A percentile compares a stretch with the other conserved stretches of the same genome.
These are phyloP conservation scores for Pagetopsis macropterus DNA, from an alignment of 2,797 vertebrate species.

Conservation along the genomic window DNA sequence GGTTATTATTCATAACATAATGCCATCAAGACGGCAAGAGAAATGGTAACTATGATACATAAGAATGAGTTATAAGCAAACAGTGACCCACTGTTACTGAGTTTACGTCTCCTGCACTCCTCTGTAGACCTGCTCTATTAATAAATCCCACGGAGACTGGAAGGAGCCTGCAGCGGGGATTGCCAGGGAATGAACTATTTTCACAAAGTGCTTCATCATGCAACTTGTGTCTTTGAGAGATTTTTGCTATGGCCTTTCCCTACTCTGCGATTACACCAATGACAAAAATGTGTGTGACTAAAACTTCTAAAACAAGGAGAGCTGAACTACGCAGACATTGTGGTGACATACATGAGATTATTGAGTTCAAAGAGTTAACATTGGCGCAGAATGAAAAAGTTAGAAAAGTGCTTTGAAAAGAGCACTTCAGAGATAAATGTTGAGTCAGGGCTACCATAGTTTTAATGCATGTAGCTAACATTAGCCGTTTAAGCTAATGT, in stretches of 20 bases:
- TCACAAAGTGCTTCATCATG: slow-evolving; percentile 75
- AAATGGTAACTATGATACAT: slow-evolving; percentile 24
- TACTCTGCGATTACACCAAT: slow-evolving; percentile 18
- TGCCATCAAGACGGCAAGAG: neutral
- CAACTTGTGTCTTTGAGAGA: slow-evolving; percentile 63
- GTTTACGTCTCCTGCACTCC: slow-evolving; percentile 54
- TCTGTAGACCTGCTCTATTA: slow-evolving; percentile 72
- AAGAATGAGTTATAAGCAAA: slow-evolving; percentile 50
- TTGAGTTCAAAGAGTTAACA: neutral
- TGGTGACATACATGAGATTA: neutral
- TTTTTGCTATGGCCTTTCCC: neutral
- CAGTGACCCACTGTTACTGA: slow-evolving; percentile 44
- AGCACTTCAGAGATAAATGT: neutral
- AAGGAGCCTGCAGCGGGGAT: slow-evolving; percentile 52
- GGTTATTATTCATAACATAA: slow-evolving; percentile 15
- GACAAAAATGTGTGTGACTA: neutral
- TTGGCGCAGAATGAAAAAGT: neutral
- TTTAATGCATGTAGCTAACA: neutral
- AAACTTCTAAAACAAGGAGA: slow-evolving; percentile 12
- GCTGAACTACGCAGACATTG: neutral
- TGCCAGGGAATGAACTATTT: slow-evolving; percentile 67
- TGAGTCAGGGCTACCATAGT: neutral
- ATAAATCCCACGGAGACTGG: slow-evolving; percentile 68
- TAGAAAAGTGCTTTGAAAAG: neutral
- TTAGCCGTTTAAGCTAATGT: neutral